Evolutionary conservation across 2,113 vertebrate species (phyloP).

Genomic region (Pogonocichla stellata): DNA sequence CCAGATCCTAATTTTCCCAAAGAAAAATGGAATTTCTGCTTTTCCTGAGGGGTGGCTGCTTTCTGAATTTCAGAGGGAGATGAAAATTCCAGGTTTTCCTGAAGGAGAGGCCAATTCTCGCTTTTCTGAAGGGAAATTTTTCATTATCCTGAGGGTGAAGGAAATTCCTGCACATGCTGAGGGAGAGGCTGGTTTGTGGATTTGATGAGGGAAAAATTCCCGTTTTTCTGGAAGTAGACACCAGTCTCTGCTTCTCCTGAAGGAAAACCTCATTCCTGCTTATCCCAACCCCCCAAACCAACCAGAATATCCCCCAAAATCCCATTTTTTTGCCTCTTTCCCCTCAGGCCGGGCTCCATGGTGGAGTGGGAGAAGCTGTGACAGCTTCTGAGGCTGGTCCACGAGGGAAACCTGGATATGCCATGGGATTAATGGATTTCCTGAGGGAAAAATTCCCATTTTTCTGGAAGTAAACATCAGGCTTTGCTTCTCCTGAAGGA

Average conservation of each 20-base stretch:
- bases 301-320: not conserved
- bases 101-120: fast-evolving
- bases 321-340: fast-evolving
- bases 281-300: fast-evolving
- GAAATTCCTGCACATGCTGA: not conserved
- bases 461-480: not conserved
- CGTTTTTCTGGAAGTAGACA: not conserved
- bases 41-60: not conserved
- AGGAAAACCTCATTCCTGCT: not conserved
- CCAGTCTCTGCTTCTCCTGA: not conserved
- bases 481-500: too few species aligned
- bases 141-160: not conserved
- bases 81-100: not conserved
- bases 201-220: not conserved
- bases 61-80: not conserved
- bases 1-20: not conserved
- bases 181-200: fast-evolving
- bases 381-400: constrained; percentile 39
- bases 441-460: not conserved
- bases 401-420: constrained; percentile 69
- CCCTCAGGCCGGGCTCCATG: not conserved
- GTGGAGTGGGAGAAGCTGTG: fast-evolving
- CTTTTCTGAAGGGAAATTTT: not conserved
- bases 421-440: not conserved
- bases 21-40: not conserved